These are phyloP conservation scores for Synaphobranchus kaupii DNA, from an alignment of 2,797 vertebrate genomes.

Conservation along the genomic window DNA sequence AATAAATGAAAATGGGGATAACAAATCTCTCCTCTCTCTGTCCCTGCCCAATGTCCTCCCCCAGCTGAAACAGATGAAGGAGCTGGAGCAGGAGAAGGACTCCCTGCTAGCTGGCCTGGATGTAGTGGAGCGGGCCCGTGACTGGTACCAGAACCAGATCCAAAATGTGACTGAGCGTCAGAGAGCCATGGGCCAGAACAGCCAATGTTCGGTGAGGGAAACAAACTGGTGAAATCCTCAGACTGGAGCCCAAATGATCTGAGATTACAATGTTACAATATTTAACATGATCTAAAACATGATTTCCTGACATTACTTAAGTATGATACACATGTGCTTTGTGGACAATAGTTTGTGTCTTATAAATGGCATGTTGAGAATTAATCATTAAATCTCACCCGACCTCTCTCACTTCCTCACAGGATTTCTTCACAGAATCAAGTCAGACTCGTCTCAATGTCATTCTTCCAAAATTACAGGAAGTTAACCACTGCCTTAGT, in stretches of 20 bases:
- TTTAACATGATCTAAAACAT: not conserved
- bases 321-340: not conserved
- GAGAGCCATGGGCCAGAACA: conserved; percentile 77
- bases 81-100: conserved; percentile 92
- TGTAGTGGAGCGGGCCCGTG: conserved; percentile 81
- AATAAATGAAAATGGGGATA: not conserved
- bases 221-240: not conserved
- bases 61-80: conserved; percentile 92
- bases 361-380: not conserved
- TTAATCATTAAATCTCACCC: conserved; percentile 18
- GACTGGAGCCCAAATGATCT: not conserved
- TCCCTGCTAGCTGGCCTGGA: conserved; percentile 88
- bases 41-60: not conserved
- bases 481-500: conserved; percentile 85
- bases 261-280: not conserved
- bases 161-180: conserved; percentile 86
- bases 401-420: not conserved
- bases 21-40: not conserved
- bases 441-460: conserved; percentile 69
- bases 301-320: not conserved
- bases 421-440: conserved; percentile 80
- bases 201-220: conserved; percentile 63
- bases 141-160: conserved; percentile 92
- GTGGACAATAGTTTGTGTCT: not conserved
- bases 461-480: conserved; percentile 87